A percentile compares a stretch with the other conserved stretches of the same genome.
These are phyloP conservation scores for Minunthozetes semirufus DNA, from an alignment of 2,888 invertebrate genomes.

Conservation along the genomic window DNA sequence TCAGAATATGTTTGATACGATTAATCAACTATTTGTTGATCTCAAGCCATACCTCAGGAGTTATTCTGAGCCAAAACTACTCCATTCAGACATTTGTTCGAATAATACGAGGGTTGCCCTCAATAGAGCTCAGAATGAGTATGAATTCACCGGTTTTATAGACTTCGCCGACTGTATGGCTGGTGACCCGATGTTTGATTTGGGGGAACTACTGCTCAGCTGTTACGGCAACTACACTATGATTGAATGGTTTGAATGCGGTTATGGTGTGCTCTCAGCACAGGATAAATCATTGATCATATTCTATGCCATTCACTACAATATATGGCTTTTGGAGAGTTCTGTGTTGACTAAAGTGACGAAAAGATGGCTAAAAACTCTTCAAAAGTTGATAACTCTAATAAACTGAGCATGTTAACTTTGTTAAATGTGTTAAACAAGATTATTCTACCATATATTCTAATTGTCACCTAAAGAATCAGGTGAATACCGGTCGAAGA, in stretches of 20 bases:
- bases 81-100: constrained; percentile 9
- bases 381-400: neutral
- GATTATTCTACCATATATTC: neutral
- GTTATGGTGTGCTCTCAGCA: neutral
- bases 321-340: neutral
- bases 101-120: neutral
- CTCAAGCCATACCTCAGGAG: neutral
- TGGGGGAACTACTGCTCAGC: neutral
- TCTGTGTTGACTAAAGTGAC: neutral
- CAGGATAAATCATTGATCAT: neutral
- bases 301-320: constrained; percentile 9
- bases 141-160: neutral
- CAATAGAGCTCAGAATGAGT: neutral
- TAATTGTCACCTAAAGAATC: no score
- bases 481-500: no score
- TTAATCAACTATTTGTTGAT: neutral
- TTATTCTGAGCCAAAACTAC: constrained; percentile 6
- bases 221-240: neutral
- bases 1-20: neutral
- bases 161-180: constrained; percentile 16
- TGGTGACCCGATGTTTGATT: neutral
- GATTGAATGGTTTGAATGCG: neutral
- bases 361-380: neutral
- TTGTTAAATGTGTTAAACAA: no score
- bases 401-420: no score